Evolutionary conservation across 2,797 vertebrate genomes (phyloP).

Genomic region (Spheniscus humboldti): DNA sequence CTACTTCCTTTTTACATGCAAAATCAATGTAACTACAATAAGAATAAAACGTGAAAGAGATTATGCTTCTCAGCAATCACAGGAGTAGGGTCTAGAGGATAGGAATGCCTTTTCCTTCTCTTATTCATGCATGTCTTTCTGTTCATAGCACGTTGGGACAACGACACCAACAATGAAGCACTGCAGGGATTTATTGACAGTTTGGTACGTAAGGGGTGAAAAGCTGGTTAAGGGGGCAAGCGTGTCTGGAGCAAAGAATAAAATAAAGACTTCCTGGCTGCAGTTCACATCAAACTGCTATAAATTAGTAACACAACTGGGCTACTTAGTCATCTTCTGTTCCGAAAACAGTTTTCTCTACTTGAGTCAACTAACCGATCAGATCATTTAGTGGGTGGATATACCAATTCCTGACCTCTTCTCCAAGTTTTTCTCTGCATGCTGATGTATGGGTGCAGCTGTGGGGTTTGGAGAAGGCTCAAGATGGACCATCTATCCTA

Average conservation of each 20-base stretch:
- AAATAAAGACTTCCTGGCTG: not conserved
- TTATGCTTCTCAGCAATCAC: not conserved
- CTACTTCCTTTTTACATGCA: not conserved
- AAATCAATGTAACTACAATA: not conserved
- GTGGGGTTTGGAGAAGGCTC: not conserved
- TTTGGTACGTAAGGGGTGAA: not conserved
- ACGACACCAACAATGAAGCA: not conserved
- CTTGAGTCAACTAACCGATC: not conserved
- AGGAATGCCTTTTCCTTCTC: not conserved
- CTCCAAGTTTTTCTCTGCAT: not conserved
- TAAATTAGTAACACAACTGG: not conserved
- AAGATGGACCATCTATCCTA: not conserved
- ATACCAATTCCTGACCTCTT: not conserved
- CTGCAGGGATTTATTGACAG: not conserved
- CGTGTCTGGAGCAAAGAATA: not conserved
- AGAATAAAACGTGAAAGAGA: not conserved
- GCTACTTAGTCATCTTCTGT: not conserved
- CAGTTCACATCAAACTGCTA: not conserved
- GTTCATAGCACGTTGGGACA: not conserved
- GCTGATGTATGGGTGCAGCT: not conserved
- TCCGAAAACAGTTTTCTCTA: not conserved
- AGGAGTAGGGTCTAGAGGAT: not conserved
- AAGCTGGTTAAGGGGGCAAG: not conserved
- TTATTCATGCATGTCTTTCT: not conserved
- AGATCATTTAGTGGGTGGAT: not conserved